A percentile compares a stretch with the other conserved stretches of the same genome.
Evolutionary conservation across 2,113 vertebrate species (phyloP).

Genomic region (Copsychus sechellarum): DNA sequence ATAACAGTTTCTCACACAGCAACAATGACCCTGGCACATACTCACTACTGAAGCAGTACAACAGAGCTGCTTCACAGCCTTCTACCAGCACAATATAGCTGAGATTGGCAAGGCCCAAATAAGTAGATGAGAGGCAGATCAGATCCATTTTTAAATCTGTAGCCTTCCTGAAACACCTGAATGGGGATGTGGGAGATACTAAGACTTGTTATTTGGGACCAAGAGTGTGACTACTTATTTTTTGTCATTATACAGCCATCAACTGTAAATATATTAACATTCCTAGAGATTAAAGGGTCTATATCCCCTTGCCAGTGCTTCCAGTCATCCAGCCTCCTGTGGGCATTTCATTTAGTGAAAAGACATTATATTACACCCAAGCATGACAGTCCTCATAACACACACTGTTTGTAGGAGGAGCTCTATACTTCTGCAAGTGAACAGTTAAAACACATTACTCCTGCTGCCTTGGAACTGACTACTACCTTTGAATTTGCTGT

Average conservation of each 20-base stretch:
- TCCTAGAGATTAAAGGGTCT: constrained; percentile 13
- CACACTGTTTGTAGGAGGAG: neutral
- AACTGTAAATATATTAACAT: neutral
- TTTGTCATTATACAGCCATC: neutral
- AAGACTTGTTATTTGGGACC: neutral
- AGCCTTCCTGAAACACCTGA: neutral
- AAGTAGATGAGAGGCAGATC: neutral
- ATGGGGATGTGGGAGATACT: neutral
- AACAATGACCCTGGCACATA: neutral
- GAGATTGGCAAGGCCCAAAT: neutral
- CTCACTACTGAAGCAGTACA: neutral
- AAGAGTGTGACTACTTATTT: neutral
- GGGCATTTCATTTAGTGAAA: constrained; percentile 11
- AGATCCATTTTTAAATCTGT: neutral
- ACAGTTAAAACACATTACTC: neutral
- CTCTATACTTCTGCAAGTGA: neutral
- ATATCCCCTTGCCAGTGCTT: neutral
- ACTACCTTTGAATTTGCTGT: neutral
- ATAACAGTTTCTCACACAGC: neutral
- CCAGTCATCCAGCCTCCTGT: neutral
- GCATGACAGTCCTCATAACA: neutral
- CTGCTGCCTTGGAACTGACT: neutral
- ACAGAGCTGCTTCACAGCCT: neutral
- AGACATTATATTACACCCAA: constrained; percentile 1
- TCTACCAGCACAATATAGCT: neutral